Evolutionary conservation across 2,113 vertebrate species (phyloP), one percentile per base, ranked within the genome.

Genomic region (Toxotes chatareus): DNA sequence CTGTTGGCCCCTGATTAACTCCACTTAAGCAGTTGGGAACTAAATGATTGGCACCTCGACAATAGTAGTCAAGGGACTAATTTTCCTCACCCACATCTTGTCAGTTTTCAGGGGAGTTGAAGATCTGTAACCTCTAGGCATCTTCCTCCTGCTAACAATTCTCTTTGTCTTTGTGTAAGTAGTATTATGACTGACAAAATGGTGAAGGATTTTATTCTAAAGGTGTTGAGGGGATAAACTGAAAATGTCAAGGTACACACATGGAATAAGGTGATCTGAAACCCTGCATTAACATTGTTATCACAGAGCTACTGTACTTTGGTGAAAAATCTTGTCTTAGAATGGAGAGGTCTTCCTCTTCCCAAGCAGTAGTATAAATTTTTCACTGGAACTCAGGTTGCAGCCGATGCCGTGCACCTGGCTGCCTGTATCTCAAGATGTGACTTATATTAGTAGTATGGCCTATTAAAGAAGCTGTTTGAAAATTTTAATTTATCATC

Each of bases 1-100:
- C 72, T 75, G 56, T 44, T 57, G 73, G 71, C n/a, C 38, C 13
- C 74, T 78, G 80, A 86, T 88, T 69, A 82, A 71, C 73, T 74
- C 61, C 4, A 16, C 59, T 78, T 49, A 86, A 76, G 57, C 74
- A 76, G 36, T 73, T 42, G 32, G 42, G 67, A 27, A 71, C 59
- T 68, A 69, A 78, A 77, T 82, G 31, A 65, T 82, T 79, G 86
- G 82, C 75, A 82, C 67, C 51, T 85, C 44, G 2, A 53, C 56
- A 87, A 16, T 59, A 55, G 57, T 73, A 66, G 68, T 59, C 42
- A 19, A 59, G 60, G 84, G 75, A 77, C 75, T 87, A 10, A 74
- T 85, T 86, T 70, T 85, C 56, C 23, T 73, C 53, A 42, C 63
- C 59, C 51, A 76, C 73, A 60, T 88, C 40, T 62, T 62, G 36